Conservation (phyloP, 2,113 vertebrate species). For the Channa argus region DNA sequence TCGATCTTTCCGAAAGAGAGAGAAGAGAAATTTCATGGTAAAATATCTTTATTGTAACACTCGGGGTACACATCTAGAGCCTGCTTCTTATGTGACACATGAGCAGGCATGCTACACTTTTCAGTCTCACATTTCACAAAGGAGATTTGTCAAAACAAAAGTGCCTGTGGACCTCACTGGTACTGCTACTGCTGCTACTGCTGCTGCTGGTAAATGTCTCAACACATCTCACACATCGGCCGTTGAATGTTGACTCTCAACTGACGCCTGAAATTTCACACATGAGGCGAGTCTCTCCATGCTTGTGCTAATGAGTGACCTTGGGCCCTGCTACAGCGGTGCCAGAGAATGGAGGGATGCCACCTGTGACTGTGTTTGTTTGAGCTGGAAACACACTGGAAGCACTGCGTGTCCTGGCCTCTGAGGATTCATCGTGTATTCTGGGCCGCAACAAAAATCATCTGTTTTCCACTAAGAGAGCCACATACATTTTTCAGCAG, state of each 20-base stretch:
- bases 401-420: slow-evolving; percentile 29
- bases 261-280: slow-evolving; percentile 60
- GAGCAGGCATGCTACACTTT: slow-evolving; percentile 41
- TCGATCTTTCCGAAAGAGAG: slow-evolving; percentile 28
- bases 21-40: slow-evolving; percentile 50
- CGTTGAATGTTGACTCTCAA: slow-evolving; percentile 70
- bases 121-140: slow-evolving; percentile 57
- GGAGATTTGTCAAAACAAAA: slow-evolving; percentile 1
- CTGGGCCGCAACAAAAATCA: slow-evolving; percentile 18
- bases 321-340: slow-evolving; percentile 21
- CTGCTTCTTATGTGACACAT: slow-evolving; percentile 39
- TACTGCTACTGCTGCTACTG: slow-evolving; percentile 16
- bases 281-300: slow-evolving; percentile 34
- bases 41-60: slow-evolving; percentile 73
- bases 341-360: slow-evolving; percentile 52
- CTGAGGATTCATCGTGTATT: slow-evolving; percentile 37
- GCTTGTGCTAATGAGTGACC: slow-evolving; percentile 60
- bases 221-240: slow-evolving; percentile 39
- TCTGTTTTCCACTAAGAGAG: slow-evolving; percentile 44
- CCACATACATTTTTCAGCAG: slow-evolving; percentile 49
- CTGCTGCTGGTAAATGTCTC: slow-evolving; percentile 7
- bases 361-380: slow-evolving; percentile 52
- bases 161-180: slow-evolving; percentile 8
- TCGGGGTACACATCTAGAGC: slow-evolving; percentile 42
- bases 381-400: slow-evolving; percentile 31